Base-by-base conservation (phyloP, 2,113 vertebrate genomes). In the Corythoichthys intestinalis region DNA sequence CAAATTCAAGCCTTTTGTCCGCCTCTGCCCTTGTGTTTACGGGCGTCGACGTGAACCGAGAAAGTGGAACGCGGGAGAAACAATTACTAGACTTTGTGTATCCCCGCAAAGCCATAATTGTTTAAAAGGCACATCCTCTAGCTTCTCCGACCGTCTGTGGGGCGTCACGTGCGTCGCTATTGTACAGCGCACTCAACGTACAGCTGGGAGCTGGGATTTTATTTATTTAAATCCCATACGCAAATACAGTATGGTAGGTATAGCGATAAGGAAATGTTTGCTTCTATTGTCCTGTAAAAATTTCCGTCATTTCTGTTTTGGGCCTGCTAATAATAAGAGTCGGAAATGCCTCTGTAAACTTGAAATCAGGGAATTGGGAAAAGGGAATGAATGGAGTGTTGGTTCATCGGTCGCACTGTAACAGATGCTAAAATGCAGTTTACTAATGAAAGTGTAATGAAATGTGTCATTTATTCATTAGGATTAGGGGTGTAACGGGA, bases 51-150 rank as follows among this genome's bases (percentile, higher is more conserved):
- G 85, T 85, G 85, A 89, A 87, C 70, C 4, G 70, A 76, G 59
- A 57, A 60, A 73, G 57, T 70, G 39, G 63, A 79, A 67, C 15
- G 13, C 65, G 57, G 70, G 65, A 88, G 84, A 44, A 63, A 63
- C 85, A 83, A 86, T 88, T 77, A 81, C 72, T 71, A 62, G 72
- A 75, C 66, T 79, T 84, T 89, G 85, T 88, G 77, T 87, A 89
- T 86, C 60, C 67, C 75, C 71, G 52, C 75, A 74, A 85, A 79
- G 35, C 69, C 78, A 76, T 56, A 80, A 86, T 79, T 85, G 86
- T 90, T 88, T 89, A 86, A 88, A 81, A 66, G 44, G 48, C 79
- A 87, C 86, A 87, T 89, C 87, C 89, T 83, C 75, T 73, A 68
- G 41, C 73, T 9, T 20, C 56, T 4, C 28, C 10, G 49, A 57